phyloP scores from a whole-genome alignment of 2,113 vertebrate genomes.

The chimpanzee (Pan troglodytes) region NHGRI_mPanTro3-v2.1_pri NC_072417.2:73982001-73982500 shows the following conservation, averaged over 20 bases:
- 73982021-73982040: constrained; percentile 6
- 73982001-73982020: constrained; percentile 24
- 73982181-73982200: not conserved
- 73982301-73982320: not conserved
- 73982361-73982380: not conserved
- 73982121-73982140: not conserved
- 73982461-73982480: not conserved
- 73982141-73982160: not conserved
- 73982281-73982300: not conserved
- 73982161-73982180: not conserved
- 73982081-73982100: not conserved
- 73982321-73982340: not conserved
- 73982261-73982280: not conserved
- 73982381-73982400: not conserved
- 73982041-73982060: not conserved
- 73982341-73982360: not conserved
- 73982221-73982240: not conserved
- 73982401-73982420: not conserved
- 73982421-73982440: not conserved
- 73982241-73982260: not conserved
- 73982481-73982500: not conserved
- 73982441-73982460: not conserved
- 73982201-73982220: not conserved
- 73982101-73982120: not conserved
- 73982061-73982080: not conserved